These are phyloP conservation scores for Ahaetulla prasina DNA, from an alignment of 2,113 vertebrate species.

Conservation along the genomic window DNA sequence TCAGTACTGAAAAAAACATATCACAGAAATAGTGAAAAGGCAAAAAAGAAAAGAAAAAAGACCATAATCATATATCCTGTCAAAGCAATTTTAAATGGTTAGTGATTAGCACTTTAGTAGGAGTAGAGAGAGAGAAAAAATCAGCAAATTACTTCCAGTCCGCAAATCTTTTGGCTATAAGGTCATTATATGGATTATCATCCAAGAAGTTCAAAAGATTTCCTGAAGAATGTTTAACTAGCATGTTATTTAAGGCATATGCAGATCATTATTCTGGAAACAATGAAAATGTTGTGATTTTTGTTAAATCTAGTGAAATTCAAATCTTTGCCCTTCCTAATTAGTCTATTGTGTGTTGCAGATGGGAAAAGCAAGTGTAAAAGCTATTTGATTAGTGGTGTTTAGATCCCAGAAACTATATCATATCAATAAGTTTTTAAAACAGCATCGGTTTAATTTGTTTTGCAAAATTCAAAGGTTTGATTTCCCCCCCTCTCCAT, in stretches of 20 bases:
- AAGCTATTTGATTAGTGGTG: neutral
- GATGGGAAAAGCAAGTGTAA: neutral
- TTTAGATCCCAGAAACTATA: conserved; percentile 9
- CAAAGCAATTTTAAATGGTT: neutral
- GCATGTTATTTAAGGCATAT: conserved; percentile 11
- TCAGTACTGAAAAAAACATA: neutral
- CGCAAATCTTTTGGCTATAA: neutral
- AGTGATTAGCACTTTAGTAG: conserved; percentile 8
- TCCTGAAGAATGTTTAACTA: conserved; percentile 12
- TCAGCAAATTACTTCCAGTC: neutral
- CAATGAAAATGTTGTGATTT: conserved; percentile 18
- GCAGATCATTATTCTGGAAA: conserved; percentile 21
- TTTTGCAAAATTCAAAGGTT: conserved; percentile 16
- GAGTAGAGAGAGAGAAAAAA: neutral
- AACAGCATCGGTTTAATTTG: neutral
- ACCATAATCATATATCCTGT: neutral
- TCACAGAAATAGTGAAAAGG: neutral
- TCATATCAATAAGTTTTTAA: conserved; percentile 16
- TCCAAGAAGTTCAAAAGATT: conserved; percentile 27
- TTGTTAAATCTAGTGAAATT: conserved; percentile 19
- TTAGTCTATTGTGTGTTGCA: conserved; percentile 6
- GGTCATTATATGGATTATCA: conserved; percentile 14
- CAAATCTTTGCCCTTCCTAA: conserved; percentile 7
- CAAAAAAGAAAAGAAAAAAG: neutral
- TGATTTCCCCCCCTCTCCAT: neutral